Conservation (phyloP, 2,797 vertebrate genomes). For the Hylomyscus alleni region DNA sequence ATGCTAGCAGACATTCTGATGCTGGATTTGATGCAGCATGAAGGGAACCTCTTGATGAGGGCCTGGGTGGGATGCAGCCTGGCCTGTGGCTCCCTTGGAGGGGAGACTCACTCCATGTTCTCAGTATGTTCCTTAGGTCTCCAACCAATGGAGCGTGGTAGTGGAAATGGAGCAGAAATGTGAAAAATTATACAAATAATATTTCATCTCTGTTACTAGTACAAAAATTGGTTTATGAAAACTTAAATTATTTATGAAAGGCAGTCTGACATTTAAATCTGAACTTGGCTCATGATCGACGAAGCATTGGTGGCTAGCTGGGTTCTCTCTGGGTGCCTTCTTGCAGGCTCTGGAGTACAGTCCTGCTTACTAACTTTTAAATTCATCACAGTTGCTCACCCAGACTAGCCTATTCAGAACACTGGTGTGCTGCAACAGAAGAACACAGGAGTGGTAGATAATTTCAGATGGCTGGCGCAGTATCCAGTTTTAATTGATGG, state of each 20-base stretch:
- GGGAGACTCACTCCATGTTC: neutral
- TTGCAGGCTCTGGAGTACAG: neutral
- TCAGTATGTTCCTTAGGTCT: neutral
- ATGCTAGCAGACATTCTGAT: accelerated
- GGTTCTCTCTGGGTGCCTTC: neutral
- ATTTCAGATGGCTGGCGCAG: neutral
- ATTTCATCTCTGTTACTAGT: neutral
- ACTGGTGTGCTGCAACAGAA: too few relatives aligned
- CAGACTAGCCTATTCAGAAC: neutral
- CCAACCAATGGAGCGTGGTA: accelerated
- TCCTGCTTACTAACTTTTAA: neutral
- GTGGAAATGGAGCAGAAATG: neutral
- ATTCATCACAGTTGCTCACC: neutral
- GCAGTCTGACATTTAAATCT: neutral
- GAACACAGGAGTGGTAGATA: neutral
- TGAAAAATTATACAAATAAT: neutral
- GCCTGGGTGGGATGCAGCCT: neutral
- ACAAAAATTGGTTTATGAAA: neutral
- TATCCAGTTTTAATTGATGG: neutral
- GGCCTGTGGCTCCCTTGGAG: neutral
- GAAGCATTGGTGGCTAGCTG: neutral
- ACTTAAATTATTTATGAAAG: neutral
- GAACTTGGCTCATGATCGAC: neutral
- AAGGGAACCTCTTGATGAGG: neutral
- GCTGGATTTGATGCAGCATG: neutral